Conservation (phyloP, 2,888 invertebrate species). For the Ectemnius continuus region DNA sequence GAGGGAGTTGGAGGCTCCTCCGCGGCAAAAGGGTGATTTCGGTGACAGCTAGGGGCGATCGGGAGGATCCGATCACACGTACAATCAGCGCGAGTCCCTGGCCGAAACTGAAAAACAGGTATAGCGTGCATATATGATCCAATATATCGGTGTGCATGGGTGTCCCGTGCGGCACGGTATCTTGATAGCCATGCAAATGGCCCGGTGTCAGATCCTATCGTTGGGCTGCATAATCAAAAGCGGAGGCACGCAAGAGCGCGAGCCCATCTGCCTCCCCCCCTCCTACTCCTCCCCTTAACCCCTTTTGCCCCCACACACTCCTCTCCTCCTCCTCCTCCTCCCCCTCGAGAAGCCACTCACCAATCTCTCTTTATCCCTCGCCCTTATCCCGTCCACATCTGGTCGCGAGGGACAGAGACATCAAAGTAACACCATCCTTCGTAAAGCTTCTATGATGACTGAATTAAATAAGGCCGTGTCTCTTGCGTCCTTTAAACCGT, state of each 20-base stretch:
- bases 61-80: background rate
- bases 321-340: background rate
- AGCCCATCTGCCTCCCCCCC: constrained; percentile 46
- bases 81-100: background rate
- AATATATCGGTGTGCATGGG: constrained; percentile 20
- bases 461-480: too few relatives aligned
- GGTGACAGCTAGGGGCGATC: background rate
- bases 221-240: constrained; percentile 52
- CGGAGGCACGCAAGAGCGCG: constrained; percentile 52
- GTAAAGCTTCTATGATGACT: too few relatives aligned
- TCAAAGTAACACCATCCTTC: too few relatives aligned
- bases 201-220: constrained; percentile 59
- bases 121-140: background rate
- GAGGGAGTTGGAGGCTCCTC: too few relatives aligned
- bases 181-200: constrained; percentile 60
- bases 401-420: constrained; percentile 14
- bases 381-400: constrained; percentile 10
- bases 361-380: background rate
- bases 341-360: background rate
- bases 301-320: background rate
- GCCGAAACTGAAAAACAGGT: constrained; percentile 42
- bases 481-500: too few relatives aligned
- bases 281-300: background rate
- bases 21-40: background rate
- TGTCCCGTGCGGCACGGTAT: constrained; percentile 50